Evolutionary conservation across 1,140 invertebrate genomes (phyloP).

Genomic region (Andricus grossulariae): DNA sequence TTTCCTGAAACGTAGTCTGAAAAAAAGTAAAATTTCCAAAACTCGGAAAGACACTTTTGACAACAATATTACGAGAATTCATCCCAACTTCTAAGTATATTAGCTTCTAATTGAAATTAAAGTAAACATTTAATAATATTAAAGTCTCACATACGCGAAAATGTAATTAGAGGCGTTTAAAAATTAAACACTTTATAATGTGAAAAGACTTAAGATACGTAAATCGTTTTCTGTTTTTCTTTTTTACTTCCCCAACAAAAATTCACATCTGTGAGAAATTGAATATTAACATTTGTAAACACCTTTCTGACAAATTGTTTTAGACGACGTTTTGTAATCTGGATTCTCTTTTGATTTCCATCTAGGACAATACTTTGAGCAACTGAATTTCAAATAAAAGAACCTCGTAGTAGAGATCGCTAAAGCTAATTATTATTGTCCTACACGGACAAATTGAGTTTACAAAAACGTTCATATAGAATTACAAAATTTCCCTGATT

Average conservation of each 20-base stretch:
- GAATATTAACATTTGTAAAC: not conserved
- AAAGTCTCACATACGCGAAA: not conserved
- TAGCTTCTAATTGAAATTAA: not conserved
- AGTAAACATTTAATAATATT: not conserved
- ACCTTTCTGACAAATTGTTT: too few species aligned
- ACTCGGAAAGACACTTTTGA: not conserved
- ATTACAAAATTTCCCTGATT: not conserved
- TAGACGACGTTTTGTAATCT: not conserved
- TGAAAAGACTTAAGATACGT: conserved; percentile 1
- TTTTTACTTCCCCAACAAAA: not conserved
- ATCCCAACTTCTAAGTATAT: not conserved
- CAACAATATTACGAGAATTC: conserved; percentile 8
- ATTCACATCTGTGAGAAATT: not conserved
- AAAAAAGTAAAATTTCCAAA: not conserved
- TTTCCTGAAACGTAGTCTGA: conserved; percentile 12
- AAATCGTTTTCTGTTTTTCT: not conserved
- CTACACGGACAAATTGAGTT: conserved; percentile 2
- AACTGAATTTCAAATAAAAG: not conserved
- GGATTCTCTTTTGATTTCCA: not conserved
- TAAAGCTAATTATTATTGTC: conserved; percentile 22
- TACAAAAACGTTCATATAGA: not conserved
- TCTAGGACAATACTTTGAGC: conserved; percentile 18
- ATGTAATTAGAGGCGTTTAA: too few species aligned
- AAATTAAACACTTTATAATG: not conserved
- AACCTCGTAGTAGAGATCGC: not conserved